Evolutionary conservation across 2,113 vertebrate species (phyloP).

Genomic region (Marcusenius ussheri): DNA sequence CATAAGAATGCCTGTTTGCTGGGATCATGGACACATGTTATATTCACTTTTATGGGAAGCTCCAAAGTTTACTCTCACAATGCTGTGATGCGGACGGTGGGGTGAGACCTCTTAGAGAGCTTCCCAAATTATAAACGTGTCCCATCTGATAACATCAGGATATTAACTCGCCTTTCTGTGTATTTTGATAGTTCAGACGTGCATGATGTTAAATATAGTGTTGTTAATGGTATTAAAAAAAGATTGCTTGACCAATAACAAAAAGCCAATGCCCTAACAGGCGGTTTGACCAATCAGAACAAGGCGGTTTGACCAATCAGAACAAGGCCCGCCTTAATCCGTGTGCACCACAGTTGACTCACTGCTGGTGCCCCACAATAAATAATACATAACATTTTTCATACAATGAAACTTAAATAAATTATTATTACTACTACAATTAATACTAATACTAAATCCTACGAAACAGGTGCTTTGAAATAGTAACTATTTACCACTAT

Average conservation of each 20-base stretch:
- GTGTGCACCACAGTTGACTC: too few species aligned
- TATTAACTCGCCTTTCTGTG: neutral
- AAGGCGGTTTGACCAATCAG: neutral
- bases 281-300: neutral
- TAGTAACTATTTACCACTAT: neutral
- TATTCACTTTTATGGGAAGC: conserved; percentile 3
- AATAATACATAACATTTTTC: neutral
- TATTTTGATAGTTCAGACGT: neutral
- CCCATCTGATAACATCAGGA: neutral
- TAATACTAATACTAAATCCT: neutral
- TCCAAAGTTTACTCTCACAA: neutral
- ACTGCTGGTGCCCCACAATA: neutral
- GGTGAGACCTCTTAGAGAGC: neutral
- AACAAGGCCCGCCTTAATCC: neutral
- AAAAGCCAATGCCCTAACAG: neutral
- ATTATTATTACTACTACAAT: neutral
- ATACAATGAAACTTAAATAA: neutral
- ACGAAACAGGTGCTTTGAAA: neutral
- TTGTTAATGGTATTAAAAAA: neutral
- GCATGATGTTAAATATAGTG: neutral
- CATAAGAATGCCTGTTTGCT: conserved; percentile 14
- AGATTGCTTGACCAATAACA: neutral
- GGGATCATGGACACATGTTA: neutral
- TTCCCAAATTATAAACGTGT: neutral
- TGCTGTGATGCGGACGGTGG: neutral